Evolutionary conservation across 2,797 vertebrate genomes (phyloP).

Genomic region (Microchirus variegatus): DNA sequence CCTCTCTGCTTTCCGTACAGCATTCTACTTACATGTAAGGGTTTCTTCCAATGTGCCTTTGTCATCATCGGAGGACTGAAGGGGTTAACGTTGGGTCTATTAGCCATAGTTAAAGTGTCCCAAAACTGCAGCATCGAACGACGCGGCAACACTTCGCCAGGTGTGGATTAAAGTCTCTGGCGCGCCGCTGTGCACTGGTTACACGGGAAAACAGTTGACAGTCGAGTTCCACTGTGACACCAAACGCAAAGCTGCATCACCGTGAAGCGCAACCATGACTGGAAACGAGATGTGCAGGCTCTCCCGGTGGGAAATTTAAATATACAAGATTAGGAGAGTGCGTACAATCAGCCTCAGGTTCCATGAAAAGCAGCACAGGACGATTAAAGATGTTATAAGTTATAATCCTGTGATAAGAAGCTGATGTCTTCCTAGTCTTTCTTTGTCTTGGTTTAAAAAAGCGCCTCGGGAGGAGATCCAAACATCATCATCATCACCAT

Average conservation of each 20-base stretch:
- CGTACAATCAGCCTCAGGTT: slow-evolving; percentile 41
- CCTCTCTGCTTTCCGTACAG: slow-evolving; percentile 6
- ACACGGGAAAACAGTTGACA: slow-evolving; percentile 11
- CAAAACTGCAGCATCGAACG: slow-evolving; percentile 28
- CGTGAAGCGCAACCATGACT: slow-evolving; percentile 21
- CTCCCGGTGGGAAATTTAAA: slow-evolving; percentile 27
- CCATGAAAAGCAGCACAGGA: slow-evolving; percentile 21
- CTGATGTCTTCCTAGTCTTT: slow-evolving; percentile 20
- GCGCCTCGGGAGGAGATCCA: slow-evolving; percentile 22
- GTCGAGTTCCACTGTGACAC: slow-evolving; percentile 24
- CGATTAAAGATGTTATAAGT: not conserved
- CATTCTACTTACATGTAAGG: slow-evolving; percentile 72
- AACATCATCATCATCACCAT: slow-evolving; percentile 29
- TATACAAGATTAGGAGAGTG: slow-evolving; percentile 42
- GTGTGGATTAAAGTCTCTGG: slow-evolving; percentile 26
- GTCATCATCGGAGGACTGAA: slow-evolving; percentile 53
- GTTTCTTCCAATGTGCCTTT: slow-evolving; percentile 69
- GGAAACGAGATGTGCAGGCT: slow-evolving; percentile 32
- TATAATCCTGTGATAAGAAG: slow-evolving; percentile 26
- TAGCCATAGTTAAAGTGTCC: slow-evolving; percentile 61
- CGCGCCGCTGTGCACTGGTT: slow-evolving; percentile 22
- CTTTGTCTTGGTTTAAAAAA: slow-evolving; percentile 16
- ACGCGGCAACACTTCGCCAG: slow-evolving; percentile 6
- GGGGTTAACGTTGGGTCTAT: slow-evolving; percentile 36
- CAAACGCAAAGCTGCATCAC: slow-evolving; percentile 32